These are phyloP conservation scores for Stegophylla sp. DNA, from an alignment of 2,888 invertebrate genomes.

Conservation along the genomic window DNA sequence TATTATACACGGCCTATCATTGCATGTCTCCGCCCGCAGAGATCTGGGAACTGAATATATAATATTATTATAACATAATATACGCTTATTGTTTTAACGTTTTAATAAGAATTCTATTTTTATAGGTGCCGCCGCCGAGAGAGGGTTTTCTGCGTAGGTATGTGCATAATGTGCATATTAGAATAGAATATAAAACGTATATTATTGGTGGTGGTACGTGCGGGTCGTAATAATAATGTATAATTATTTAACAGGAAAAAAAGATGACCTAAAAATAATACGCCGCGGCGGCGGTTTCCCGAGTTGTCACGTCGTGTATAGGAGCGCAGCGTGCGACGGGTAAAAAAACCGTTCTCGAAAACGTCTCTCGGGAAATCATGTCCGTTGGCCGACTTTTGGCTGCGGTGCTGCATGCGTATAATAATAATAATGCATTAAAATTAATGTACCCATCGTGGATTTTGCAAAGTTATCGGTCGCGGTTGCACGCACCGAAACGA, in stretches of 20 bases:
- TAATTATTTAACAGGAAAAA: not conserved
- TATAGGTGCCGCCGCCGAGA: too few relatives aligned
- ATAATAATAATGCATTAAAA: not conserved
- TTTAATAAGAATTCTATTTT: too few relatives aligned
- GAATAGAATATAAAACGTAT: too few relatives aligned
- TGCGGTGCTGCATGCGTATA: not conserved
- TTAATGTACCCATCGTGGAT: not conserved
- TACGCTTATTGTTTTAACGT: too few relatives aligned
- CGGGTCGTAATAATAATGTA: not conserved
- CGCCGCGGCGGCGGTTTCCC: too few relatives aligned
- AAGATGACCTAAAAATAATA: not conserved
- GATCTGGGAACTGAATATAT: too few relatives aligned
- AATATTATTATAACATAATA: too few relatives aligned
- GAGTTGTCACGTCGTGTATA: not conserved
- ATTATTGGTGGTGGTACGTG: too few relatives aligned
- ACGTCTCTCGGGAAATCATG: not conserved
- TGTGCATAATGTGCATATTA: too few relatives aligned
- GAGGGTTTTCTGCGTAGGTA: too few relatives aligned
- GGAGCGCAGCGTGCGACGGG: not conserved
- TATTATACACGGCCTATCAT: not conserved
- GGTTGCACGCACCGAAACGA: not conserved
- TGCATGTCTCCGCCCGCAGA: not conserved
- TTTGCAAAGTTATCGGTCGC: not conserved
- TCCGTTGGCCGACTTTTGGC: not conserved
- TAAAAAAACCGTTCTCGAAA: not conserved